Conservation (phyloP, 2,888 invertebrate genomes). For the Drosophila conformis region DNA sequence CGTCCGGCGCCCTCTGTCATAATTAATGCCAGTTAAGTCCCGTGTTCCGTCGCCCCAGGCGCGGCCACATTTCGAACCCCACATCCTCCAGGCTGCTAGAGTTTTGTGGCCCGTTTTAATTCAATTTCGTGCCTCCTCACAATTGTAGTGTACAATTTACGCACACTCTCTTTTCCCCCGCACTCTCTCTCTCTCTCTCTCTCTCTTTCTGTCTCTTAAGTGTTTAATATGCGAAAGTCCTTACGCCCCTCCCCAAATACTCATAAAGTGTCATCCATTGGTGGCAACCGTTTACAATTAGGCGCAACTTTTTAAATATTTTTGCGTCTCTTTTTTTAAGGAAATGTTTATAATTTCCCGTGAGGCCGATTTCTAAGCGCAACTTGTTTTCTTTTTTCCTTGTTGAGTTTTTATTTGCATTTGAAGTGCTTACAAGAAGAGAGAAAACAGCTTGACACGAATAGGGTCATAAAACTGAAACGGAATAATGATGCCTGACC, state of each 20-base stretch:
- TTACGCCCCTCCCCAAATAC: slow-evolving; percentile 48
- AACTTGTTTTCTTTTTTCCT: slow-evolving; percentile 25
- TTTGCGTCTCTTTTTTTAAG: slow-evolving; percentile 33
- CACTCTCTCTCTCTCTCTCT: neutral
- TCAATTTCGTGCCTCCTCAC: slow-evolving; percentile 62
- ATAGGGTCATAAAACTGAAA: slow-evolving; percentile 10
- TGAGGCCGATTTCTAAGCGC: slow-evolving; percentile 63
- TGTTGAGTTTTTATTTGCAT: slow-evolving; percentile 59
- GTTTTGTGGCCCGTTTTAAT: slow-evolving; percentile 57
- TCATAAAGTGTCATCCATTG: slow-evolving; percentile 71
- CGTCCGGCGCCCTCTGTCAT: slow-evolving; percentile 58
- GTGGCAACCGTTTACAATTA: slow-evolving; percentile 70
- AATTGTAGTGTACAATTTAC: slow-evolving; percentile 61
- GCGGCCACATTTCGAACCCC: slow-evolving; percentile 54
- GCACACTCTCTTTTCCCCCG: neutral
- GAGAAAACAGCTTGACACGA: slow-evolving; percentile 11
- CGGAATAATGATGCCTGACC: slow-evolving; percentile 25
- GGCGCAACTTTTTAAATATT: slow-evolving; percentile 68
- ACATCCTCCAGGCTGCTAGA: slow-evolving; percentile 1
- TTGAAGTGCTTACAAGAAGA: slow-evolving; percentile 34
- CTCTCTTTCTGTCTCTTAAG: slow-evolving; percentile 5
- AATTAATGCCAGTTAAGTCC: slow-evolving; percentile 80
- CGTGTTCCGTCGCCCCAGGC: slow-evolving; percentile 68
- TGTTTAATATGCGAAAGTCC: slow-evolving; percentile 44
- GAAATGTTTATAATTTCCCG: slow-evolving; percentile 75